Conservation (phyloP, 2,113 vertebrate species). For the Proterorhinus semilunaris region DNA sequence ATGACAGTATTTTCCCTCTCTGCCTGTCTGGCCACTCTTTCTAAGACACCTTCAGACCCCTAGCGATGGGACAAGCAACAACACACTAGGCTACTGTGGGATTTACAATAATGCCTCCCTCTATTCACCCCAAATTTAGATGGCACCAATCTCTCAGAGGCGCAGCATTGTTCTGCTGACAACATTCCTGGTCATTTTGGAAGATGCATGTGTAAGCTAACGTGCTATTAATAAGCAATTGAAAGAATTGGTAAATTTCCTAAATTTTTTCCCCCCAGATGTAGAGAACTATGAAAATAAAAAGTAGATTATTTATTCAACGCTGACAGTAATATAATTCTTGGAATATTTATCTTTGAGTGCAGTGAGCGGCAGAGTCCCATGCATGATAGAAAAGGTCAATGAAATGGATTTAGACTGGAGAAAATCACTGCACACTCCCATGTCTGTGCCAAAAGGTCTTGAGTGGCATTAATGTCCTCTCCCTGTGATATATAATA, state of each 20-base stretch:
- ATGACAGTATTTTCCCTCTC: slow-evolving; percentile 70
- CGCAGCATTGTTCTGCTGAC: neutral
- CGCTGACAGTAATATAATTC: slow-evolving; percentile 49
- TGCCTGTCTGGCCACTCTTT: slow-evolving; percentile 43
- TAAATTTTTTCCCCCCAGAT: neutral
- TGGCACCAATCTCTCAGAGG: slow-evolving; percentile 1
- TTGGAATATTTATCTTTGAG: slow-evolving; percentile 59
- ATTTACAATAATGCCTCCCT: neutral
- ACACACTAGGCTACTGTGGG: slow-evolving; percentile 8
- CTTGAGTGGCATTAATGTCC: slow-evolving; percentile 67
- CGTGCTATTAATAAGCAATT: neutral
- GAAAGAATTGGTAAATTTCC: neutral
- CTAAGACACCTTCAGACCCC: slow-evolving; percentile 48
- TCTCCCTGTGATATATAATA: slow-evolving; percentile 63
- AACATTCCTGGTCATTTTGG: neutral
- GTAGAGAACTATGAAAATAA: slow-evolving; percentile 10
- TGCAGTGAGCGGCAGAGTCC: slow-evolving; percentile 53
- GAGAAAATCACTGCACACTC: slow-evolving; percentile 63
- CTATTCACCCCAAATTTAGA: neutral
- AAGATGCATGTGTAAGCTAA: slow-evolving; percentile 13
- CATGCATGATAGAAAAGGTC: slow-evolving; percentile 72
- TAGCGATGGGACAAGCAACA: slow-evolving; percentile 47
- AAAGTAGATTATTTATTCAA: slow-evolving; percentile 59
- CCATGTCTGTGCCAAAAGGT: slow-evolving; percentile 71
- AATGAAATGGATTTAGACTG: slow-evolving; percentile 67